Evolutionary conservation across 2,888 invertebrate species (phyloP).

Genomic region (Agrypnus murinus): DNA sequence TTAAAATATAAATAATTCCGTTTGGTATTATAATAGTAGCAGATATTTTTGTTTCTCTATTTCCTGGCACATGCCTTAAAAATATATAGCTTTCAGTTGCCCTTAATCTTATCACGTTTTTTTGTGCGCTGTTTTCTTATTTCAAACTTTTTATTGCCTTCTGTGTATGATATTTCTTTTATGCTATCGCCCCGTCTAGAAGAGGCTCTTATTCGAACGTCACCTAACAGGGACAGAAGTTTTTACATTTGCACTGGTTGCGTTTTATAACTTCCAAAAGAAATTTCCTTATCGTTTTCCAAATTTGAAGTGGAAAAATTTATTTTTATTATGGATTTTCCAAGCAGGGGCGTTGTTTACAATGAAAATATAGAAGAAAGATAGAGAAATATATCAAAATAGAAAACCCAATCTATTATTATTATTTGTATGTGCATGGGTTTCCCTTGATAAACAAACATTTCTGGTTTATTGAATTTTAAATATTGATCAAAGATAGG

Average conservation of each 20-base stretch:
- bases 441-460: no score
- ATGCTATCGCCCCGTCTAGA: not conserved
- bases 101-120: slow-evolving; percentile 23
- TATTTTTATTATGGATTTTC: no score
- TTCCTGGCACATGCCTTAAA: slow-evolving; percentile 7
- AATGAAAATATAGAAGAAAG: no score
- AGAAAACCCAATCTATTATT: no score
- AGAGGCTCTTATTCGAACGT: not conserved
- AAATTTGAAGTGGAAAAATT: not conserved
- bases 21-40: no score
- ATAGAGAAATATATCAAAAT: no score
- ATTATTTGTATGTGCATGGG: no score
- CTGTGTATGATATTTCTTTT: slow-evolving; percentile 1
- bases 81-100: not conserved
- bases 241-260: not conserved
- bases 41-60: slow-evolving; percentile 10
- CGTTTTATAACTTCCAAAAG: not conserved
- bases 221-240: slow-evolving; percentile 2
- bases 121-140: slow-evolving; percentile 5
- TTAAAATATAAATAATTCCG: not conserved
- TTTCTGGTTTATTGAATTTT: no score
- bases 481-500: no score
- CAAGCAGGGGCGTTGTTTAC: no score
- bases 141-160: not conserved
- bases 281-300: no score